Evolutionary conservation across 2,797 vertebrate species (phyloP).

Genomic region (Ctenochaetus hawaiiensis): DNA sequence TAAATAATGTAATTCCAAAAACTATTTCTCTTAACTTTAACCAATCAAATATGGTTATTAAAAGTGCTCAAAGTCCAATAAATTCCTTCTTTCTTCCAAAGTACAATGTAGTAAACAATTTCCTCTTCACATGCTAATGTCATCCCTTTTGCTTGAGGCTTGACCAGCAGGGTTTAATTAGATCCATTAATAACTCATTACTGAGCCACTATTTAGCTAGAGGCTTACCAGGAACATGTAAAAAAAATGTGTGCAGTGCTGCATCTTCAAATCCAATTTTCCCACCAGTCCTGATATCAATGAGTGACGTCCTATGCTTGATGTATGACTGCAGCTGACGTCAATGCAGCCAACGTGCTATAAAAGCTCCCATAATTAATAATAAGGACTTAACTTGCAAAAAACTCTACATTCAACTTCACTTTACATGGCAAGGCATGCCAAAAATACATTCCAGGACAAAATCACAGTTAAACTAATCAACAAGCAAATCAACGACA

Average conservation of each 20-base stretch:
- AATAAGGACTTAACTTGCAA: background rate
- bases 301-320: slow-evolving; percentile 25
- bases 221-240: background rate
- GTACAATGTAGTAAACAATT: background rate
- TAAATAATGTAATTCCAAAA: background rate
- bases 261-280: slow-evolving; percentile 1
- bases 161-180: background rate
- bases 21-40: too few relatives aligned
- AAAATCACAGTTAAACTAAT: background rate
- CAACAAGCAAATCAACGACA: background rate
- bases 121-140: background rate
- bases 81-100: background rate
- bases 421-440: too few relatives aligned
- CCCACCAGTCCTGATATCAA: slow-evolving; percentile 2
- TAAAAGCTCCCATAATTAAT: background rate
- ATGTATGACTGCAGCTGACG: slow-evolving; percentile 34
- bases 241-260: background rate
- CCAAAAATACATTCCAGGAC: background rate
- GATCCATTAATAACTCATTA: background rate
- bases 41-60: background rate
- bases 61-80: background rate
- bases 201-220: background rate
- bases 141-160: background rate
- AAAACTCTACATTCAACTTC: too few relatives aligned
- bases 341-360: slow-evolving; percentile 21